Conservation (phyloP, 2,888 invertebrate genomes). For the Apamea crenata region DNA sequence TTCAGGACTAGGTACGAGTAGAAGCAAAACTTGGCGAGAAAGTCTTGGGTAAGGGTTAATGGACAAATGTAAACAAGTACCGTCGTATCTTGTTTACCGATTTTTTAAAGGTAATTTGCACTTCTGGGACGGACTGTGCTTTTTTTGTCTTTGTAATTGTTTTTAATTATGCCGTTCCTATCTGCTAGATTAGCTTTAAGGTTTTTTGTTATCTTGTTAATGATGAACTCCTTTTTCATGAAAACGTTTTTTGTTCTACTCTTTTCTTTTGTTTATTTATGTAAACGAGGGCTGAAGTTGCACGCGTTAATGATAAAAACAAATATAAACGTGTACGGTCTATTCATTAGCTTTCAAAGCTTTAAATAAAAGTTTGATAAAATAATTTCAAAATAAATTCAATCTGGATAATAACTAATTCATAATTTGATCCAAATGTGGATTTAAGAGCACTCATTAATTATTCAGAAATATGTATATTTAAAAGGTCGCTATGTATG, state of each 20-base stretch:
- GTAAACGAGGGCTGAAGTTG: background rate
- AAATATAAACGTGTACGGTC: background rate
- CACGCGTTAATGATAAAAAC: background rate
- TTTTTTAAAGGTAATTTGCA: slow-evolving; percentile 31
- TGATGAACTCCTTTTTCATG: background rate
- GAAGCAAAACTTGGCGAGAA: slow-evolving; percentile 24
- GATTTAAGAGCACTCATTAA: background rate
- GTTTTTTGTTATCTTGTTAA: background rate
- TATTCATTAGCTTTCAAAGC: background rate
- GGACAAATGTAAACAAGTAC: slow-evolving; percentile 40
- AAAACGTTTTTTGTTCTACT: background rate
- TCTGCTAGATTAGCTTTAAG: background rate
- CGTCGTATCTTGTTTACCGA: slow-evolving; percentile 18
- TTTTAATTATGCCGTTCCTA: background rate
- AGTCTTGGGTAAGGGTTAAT: slow-evolving; percentile 42
- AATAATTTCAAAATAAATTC: background rate
- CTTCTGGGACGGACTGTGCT: background rate
- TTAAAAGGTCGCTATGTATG: background rate
- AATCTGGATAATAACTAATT: background rate
- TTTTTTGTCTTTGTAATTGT: background rate
- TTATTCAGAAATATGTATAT: slow-evolving; percentile 16
- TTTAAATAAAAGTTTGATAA: background rate
- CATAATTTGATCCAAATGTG: background rate
- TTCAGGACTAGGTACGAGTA: slow-evolving; percentile 27
- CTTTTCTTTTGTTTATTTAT: background rate